These are phyloP conservation scores for Laupala kohalensis DNA, from an alignment of 1,140 invertebrate genomes.

Conservation along the genomic window DNA sequence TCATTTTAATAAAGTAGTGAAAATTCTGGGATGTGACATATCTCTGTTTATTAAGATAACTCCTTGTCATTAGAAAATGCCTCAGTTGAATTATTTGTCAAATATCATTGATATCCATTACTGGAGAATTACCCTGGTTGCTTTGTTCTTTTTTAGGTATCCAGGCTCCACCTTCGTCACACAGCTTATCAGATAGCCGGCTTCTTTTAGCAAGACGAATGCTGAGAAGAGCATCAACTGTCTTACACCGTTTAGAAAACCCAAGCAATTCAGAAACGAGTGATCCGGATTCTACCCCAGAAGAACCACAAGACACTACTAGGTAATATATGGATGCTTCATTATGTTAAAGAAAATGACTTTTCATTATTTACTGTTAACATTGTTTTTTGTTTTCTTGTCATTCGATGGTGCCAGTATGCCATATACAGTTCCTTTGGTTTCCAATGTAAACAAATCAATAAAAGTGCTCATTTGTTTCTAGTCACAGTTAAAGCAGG, in stretches of 20 bases:
- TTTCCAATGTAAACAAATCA: too few relatives aligned
- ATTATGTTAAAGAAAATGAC: background rate
- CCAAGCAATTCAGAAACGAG: slow-evolving; percentile 10
- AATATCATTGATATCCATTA: background rate
- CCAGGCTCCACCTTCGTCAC: slow-evolving; percentile 27
- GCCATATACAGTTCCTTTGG: too few relatives aligned
- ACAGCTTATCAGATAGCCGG: slow-evolving; percentile 30
- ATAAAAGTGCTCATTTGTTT: too few relatives aligned
- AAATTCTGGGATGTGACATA: background rate
- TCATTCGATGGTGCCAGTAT: too few relatives aligned
- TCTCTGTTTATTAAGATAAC: background rate
- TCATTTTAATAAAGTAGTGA: too few relatives aligned
- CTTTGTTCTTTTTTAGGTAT: slow-evolving; percentile 13
- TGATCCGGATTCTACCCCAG: slow-evolving; percentile 21
- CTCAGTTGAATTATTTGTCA: background rate
- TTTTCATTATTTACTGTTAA: too few relatives aligned
- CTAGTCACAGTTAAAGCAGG: background rate
- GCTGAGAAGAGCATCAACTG: slow-evolving; percentile 27
- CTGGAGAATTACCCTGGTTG: too few relatives aligned
- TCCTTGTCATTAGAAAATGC: background rate
- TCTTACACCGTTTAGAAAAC: slow-evolving; percentile 30
- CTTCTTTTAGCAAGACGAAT: slow-evolving; percentile 30
- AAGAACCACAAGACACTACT: slow-evolving; percentile 8
- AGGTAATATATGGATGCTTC: background rate
- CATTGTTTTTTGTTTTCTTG: too few relatives aligned